These are phyloP conservation scores for Cyphomyrus plagiostoma DNA, from an alignment of 2,113 vertebrate genomes.

Conservation along the genomic window DNA sequence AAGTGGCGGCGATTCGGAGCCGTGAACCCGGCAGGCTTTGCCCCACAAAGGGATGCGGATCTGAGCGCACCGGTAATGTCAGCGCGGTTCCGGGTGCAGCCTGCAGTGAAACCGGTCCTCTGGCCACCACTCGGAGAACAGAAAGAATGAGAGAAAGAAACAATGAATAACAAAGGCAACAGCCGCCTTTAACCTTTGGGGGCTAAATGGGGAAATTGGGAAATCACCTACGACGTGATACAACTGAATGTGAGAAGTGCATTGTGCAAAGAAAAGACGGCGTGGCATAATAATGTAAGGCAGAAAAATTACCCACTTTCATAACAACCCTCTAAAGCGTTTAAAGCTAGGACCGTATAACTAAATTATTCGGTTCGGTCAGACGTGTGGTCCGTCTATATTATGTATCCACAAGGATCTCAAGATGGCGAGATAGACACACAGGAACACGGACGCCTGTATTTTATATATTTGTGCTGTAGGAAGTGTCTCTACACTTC, in stretches of 20 bases:
- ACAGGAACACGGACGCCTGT: neutral
- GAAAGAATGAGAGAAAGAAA: neutral
- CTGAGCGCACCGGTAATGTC: neutral
- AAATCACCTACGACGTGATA: neutral
- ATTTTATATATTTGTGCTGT: neutral
- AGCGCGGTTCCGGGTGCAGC: neutral
- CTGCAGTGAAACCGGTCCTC: neutral
- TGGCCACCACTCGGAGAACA: neutral
- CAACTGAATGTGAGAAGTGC: neutral
- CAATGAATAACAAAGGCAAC: neutral
- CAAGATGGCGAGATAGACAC: conserved; percentile 11
- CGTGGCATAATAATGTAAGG: neutral
- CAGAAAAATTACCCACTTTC: neutral
- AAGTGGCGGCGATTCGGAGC: neutral
- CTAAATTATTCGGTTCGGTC: neutral
- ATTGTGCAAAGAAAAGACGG: neutral
- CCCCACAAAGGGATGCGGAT: neutral
- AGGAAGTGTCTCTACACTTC: neutral
- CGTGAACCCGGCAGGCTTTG: neutral
- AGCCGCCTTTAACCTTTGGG: neutral
- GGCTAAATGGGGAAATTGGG: conserved; percentile 11
- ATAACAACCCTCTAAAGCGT: neutral
- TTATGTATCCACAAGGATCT: neutral
- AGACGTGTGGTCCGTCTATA: neutral
- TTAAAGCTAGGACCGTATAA: neutral